Base-by-base conservation (phyloP, 2,113 vertebrate genomes). In the Tichodroma muraria region DNA sequence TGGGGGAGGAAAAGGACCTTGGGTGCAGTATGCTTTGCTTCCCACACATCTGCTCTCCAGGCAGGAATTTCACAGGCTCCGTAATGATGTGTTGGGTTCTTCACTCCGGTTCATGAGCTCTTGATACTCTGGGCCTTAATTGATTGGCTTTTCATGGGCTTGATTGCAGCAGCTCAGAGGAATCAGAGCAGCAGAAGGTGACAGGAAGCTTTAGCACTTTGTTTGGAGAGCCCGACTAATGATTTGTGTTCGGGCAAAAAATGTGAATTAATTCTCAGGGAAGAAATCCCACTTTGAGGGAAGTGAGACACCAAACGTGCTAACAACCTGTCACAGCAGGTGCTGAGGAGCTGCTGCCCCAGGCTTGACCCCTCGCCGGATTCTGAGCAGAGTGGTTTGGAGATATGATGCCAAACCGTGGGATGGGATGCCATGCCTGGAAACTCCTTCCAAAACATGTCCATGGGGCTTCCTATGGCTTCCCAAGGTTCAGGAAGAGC, bases 111-210 rank as follows among this genome's bases (percentile, higher is more conserved):
- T 95, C 94, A 37, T 63, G 83, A 95, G 96, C 88, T 86, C 88
- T 92, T 78, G 70, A 88, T 95, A 90, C 83, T 68, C 68, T 88
- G 94, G 93, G 86, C 64, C 88, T 93, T 97, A 97, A 98, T 96
- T 97, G 97, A 97, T 97, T 94, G 95, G 95, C 93, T 97, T 97
- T 95, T 97, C 94, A 95, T 96, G 97, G 93, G 76, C 61, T 95
- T 97, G 97, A 97, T 98, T 97, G 97, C 93, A 9, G 89, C 93
- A 82, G 86, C 91, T 94, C 91, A 14, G 91, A 94, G 95, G 91
- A 86, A 86, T 82, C 82, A 60, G 94, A 94, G 92, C 94, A 96
- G 93, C 94, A 80, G 25, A 57, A 97, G 96, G 98, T 97, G 96
- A 97, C 94, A 92, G 96, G 94, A 96, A 85, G 92, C n/a, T 38